Base-by-base conservation (phyloP, 2,888 invertebrate genomes). In the Epinotia demarniana region DNA sequence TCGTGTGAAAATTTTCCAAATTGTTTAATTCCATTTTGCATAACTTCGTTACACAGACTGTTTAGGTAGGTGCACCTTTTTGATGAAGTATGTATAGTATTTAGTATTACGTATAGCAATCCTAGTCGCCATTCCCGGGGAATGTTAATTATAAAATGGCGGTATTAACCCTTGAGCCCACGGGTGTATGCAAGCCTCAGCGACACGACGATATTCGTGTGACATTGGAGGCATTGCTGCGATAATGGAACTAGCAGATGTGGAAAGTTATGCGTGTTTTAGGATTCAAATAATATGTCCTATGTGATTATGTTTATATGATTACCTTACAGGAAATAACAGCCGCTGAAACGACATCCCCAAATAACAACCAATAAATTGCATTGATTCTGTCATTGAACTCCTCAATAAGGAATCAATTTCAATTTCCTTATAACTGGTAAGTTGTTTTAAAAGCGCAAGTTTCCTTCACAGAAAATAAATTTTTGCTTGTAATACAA, bases 171-270 rank as follows among this genome's bases (percentile, higher is more conserved):
- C 39, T 55, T 60, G 16, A 43, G 23, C 23, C 61, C 27, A 13
- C 19, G 60, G 49, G 58, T 23, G 53, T 55, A 61, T 46, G 61
- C 39, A 57, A 76, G 72, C 61, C 72, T 69, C 75, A 72, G 69
- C 57, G 43, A 75, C 76, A 67, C 12, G 23, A 13, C 16, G 73
- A 77, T 77, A 74, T 79, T 81, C 80, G 80, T 84, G 82, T 77
- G 83, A 83, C 83, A 85, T 87, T 86, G 84, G 83, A 84, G 84
- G 82, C 88, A 89, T 89, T 87, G 86, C 85, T 86, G 83, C 82
- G 86, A 86, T 90, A 88, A 89, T 90, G 86, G 86, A 88, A 89
- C 87, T 83, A 85, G 80, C 79, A 78, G 81, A 81, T 78, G 82
- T 79, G 85, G 86, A 83, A 85, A 83, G 81, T 85, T 85, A 85